Evolutionary conservation across 2,113 vertebrate species (phyloP), one percentile per base, ranked within the genome.

Genomic region (Marmota monax): DNA sequence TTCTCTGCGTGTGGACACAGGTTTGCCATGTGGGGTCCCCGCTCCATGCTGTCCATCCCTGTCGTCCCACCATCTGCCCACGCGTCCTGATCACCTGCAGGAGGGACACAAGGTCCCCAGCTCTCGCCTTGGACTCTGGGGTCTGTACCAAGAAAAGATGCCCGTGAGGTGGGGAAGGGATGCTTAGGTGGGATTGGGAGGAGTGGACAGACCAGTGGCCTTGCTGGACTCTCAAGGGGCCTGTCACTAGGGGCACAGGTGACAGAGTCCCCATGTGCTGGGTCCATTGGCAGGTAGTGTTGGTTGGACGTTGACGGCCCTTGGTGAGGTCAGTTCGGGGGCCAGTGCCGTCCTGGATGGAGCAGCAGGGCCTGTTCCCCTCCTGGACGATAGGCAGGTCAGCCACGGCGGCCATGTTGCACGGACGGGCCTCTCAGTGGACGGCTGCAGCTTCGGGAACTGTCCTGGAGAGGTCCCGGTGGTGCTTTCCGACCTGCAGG

Each of bases 401-500:
- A 16, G 51, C 13, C 65, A 3, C 0, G 3, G 27, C 37, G 25
- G 69, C 42, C 48, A 23, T 0, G 6, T 7, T 3, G 2, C 23
- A 72, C 4, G 0, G 37, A 27, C 13, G 29, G 25, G 34, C 32
- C 25, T 48, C 20, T 61, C 4, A 0, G 34, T 7, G 23, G 77
- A 73, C 45, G 14, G 5, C 42, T 45, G 45, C 45, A 45, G 45
- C 45, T 45, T 45, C 45, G 45, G 45, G 45, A 45, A 45, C 45
- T 45, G 7, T 45, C 45, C 45, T 73, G 93, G 92, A 94, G 96
- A 97, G 96, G 80, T 80, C 91, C 96, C 92, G 69, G 90, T 29
- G 95, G 97, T 97, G 65, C 95, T 98, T 98, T 96, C 96, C 97
- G 0, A 12, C 39, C 8, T 0, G 1, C 39, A 39, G 97, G 97